Conservation (phyloP, 1,140 invertebrate species). For the Catajapyx aquilonaris region DNA sequence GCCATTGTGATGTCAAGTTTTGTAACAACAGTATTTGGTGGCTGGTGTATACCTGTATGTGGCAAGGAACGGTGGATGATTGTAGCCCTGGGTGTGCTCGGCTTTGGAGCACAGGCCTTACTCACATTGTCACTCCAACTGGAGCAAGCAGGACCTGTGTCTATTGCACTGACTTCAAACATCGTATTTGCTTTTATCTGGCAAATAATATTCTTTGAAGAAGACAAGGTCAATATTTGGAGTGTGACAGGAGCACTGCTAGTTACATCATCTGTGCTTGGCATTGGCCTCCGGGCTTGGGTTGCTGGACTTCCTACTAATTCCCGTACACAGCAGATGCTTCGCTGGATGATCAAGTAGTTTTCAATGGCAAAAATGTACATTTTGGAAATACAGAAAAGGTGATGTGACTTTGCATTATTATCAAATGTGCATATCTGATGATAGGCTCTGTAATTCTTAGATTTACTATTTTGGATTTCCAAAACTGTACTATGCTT, state of each 20-base stretch:
- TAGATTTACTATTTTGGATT: too few relatives aligned
- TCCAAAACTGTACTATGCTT: too few relatives aligned
- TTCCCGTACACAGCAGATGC: too few relatives aligned
- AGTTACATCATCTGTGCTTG: conserved; percentile 58
- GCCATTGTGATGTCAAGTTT: not conserved
- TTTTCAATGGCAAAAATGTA: too few relatives aligned
- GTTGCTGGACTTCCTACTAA: conserved; percentile 46
- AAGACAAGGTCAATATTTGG: too few relatives aligned
- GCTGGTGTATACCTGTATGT: not conserved
- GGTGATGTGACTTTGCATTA: too few relatives aligned
- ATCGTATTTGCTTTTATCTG: not conserved
- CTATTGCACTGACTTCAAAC: not conserved
- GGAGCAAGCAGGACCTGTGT: not conserved
- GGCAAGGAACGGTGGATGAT: not conserved
- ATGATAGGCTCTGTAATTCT: too few relatives aligned
- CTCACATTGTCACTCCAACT: not conserved
- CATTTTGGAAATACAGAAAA: too few relatives aligned
- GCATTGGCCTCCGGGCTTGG: conserved; percentile 77
- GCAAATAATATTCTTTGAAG: too few relatives aligned
- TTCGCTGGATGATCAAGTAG: too few relatives aligned
- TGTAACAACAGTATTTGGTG: not conserved
- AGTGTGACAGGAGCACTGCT: conserved; percentile 62
- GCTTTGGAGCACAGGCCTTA: not conserved
- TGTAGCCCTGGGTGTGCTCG: not conserved
- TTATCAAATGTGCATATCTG: too few relatives aligned